Evolutionary conservation across 2,113 vertebrate species (phyloP), one percentile per base, ranked within the genome.

Genomic region (Athene noctua): DNA sequence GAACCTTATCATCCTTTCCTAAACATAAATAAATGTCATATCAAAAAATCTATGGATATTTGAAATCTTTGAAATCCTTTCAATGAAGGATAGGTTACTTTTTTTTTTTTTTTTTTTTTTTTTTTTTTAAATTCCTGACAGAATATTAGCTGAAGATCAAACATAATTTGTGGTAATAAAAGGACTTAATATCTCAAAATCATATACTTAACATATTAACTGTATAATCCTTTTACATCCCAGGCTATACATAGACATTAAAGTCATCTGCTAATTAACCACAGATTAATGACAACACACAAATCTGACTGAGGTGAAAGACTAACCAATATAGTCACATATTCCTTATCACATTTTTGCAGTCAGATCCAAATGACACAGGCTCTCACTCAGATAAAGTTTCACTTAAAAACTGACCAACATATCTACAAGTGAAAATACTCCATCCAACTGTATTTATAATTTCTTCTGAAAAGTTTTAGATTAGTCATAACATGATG

Each of bases 201-300:
- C 57, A 67, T 86, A 83, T 47, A 61, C 59, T 80, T 94, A 42
- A 93, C 36, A 90, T 67, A 82, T 83, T 92, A 88, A 78, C 42
- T 47, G 19, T 15, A 0, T 67, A 96, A 94, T 96, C 63, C 65
- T 92, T 95, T 88, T 90, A 83, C n/a, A 89, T 86, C 36, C 44
- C 34, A 59, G 79, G 47, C 88, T 94, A 94, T 78, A 92, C 42
- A 90, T 80, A 92, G 88, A 86, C 88, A 88, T 90, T 83, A 86
- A 93, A 96, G 67, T 80, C 55, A 94, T 70, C 93, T 80, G 46
- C 36, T 92, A 97, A 97, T 96, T 90, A 96, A 88, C 36, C 89
- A 54, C 44, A 80, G 59, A 92, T 90, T 90, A 92, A 83, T 86
- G 67, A 74, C 88, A 92, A 47, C 14, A 57, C 51, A 73, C 34